Evolutionary conservation across 2,113 vertebrate species (phyloP).

Genomic region (Callorhinus ursinus): DNA sequence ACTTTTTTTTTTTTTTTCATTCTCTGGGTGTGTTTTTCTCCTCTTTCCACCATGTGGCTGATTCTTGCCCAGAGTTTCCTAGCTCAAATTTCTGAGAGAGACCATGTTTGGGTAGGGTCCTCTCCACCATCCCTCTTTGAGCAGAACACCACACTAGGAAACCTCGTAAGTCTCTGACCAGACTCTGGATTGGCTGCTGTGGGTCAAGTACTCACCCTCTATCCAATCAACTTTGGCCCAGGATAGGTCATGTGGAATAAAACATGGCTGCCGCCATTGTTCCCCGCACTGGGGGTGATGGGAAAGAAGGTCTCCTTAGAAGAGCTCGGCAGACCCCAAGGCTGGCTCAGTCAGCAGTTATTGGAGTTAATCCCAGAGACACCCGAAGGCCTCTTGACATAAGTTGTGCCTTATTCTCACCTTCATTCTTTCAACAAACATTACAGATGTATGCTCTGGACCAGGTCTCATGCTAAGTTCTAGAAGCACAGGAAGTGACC

Average conservation of each 20-base stretch:
- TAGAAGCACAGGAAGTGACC: background rate
- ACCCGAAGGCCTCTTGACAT: background rate
- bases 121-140: background rate
- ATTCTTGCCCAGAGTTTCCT: background rate
- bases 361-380: background rate
- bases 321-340: background rate
- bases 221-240: slow-evolving; percentile 12
- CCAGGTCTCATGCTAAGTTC: background rate
- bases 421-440: background rate
- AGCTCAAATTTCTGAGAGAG: background rate
- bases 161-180: background rate
- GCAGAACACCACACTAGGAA: background rate
- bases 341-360: background rate
- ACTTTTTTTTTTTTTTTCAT: background rate
- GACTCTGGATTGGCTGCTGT: background rate
- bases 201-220: background rate
- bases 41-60: background rate
- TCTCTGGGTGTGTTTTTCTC: background rate
- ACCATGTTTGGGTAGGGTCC: background rate
- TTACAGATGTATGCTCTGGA: background rate
- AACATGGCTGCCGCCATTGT: background rate
- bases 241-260: background rate
- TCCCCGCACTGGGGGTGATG: background rate
- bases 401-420: background rate
- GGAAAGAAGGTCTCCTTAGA: background rate